Conservation (phyloP, 2,113 vertebrate species). For the Ageneiosus marmoratus region DNA sequence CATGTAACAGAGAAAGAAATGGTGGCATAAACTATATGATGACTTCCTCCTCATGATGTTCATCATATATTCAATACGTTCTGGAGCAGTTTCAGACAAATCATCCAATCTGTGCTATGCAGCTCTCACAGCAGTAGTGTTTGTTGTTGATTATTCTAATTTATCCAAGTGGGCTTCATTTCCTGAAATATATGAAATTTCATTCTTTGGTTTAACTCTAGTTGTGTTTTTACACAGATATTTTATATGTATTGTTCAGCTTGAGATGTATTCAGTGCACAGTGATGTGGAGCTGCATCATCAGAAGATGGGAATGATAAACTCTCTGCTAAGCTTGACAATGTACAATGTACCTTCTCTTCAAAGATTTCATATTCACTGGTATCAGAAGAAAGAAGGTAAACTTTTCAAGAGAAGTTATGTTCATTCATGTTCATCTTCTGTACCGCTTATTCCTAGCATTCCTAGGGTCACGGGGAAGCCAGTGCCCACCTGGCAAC, state of each 20-base stretch:
- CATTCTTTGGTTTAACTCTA: neutral
- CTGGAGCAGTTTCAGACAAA: too few species aligned
- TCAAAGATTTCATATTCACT: conserved; percentile 2
- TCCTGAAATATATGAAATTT: neutral
- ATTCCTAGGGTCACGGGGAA: too few species aligned
- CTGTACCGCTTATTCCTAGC: too few species aligned
- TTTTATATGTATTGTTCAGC: neutral
- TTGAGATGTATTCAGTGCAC: neutral
- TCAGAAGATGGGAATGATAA: conserved; percentile 32
- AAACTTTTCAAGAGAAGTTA: conserved; percentile 32
- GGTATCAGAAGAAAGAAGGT: conserved; percentile 26
- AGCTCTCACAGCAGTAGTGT: neutral
- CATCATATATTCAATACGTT: neutral
- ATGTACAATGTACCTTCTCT: conserved; percentile 15
- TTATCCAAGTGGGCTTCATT: neutral
- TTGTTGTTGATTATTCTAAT: neutral
- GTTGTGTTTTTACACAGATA: neutral
- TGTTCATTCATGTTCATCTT: too few species aligned
- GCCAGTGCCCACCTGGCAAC: too few species aligned
- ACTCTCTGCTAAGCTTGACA: neutral
- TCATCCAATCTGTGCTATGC: too few species aligned
- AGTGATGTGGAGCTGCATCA: conserved; percentile 14
- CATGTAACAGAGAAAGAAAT: neutral
- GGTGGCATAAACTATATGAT: neutral
- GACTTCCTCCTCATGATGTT: neutral